phyloP scores from a whole-genome alignment of 2,888 invertebrate species.

The Drosophila meridionalis region DNA sequence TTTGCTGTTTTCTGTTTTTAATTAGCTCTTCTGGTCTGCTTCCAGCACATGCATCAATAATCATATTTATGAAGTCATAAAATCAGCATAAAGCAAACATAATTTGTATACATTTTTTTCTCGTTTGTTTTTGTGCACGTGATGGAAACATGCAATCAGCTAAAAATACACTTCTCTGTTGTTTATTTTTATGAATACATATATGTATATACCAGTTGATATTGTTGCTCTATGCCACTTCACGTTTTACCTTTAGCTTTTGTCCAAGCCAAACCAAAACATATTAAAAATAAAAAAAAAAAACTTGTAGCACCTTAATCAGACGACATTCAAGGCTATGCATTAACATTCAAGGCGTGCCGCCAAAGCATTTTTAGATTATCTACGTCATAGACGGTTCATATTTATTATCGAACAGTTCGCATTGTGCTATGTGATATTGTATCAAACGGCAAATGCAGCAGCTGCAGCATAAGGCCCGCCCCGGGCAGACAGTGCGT shows the following conservation, averaged over 20 bases:
- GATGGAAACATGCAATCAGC: conserved; percentile 62
- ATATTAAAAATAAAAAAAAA: not conserved
- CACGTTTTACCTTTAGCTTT: conserved; percentile 59
- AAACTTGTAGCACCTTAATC: conserved; percentile 50
- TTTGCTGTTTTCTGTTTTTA: not conserved
- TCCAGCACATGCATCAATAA: conserved; percentile 12
- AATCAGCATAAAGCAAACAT: conserved; percentile 64
- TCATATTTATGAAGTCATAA: conserved; percentile 46
- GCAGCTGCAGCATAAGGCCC: conserved; percentile 9
- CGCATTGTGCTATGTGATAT: conserved; percentile 1
- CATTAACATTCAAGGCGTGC: conserved; percentile 74
- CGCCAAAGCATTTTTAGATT: conserved; percentile 51
- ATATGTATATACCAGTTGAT: conserved; percentile 21
- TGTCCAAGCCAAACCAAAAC: conserved; percentile 18
- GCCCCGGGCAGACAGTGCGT: conserved; percentile 32
- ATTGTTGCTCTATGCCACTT: conserved; percentile 33
- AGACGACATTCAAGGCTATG: conserved; percentile 59
- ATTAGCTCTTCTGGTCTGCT: not conserved
- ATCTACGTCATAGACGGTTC: conserved; percentile 68
- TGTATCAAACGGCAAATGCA: not conserved
- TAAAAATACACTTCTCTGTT: conserved; percentile 47
- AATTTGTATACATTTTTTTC: conserved; percentile 16
- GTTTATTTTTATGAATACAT: conserved; percentile 25
- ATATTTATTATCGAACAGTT: conserved; percentile 18
- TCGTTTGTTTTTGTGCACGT: conserved; percentile 56